phyloP scores from a whole-genome alignment of 1,140 invertebrate genomes.

The Caenorhabditis elegans region DNA sequence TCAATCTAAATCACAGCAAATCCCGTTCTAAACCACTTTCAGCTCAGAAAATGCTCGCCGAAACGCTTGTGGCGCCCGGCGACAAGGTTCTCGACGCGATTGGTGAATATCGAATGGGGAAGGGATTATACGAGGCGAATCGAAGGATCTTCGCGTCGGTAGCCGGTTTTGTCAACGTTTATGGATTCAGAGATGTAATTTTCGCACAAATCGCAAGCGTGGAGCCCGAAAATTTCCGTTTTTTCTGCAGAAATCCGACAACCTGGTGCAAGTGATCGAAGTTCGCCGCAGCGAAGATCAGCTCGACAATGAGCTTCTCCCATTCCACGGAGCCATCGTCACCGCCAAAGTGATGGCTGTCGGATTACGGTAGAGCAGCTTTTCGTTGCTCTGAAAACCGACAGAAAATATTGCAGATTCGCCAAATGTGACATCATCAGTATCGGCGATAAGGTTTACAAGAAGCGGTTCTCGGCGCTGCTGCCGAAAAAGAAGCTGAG shows the following conservation, averaged over 20 bases:
- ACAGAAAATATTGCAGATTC: neutral
- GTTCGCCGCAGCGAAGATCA: neutral
- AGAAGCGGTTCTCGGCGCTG: neutral
- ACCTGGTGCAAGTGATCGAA: constrained; percentile 10
- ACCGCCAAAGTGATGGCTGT: constrained; percentile 15
- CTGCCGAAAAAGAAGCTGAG: neutral
- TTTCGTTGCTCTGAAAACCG: neutral
- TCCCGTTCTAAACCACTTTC: no score
- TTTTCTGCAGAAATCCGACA: neutral
- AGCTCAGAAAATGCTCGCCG: neutral
- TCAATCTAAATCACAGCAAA: no score
- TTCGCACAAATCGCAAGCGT: no score
- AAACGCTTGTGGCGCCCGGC: neutral
- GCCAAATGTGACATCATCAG: neutral
- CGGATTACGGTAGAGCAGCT: neutral
- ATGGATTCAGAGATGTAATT: neutral
- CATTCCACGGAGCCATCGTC: neutral
- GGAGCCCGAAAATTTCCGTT: no score
- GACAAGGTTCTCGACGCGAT: neutral
- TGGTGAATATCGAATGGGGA: neutral
- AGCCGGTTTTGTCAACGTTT: neutral
- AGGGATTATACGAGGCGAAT: constrained; percentile 11
- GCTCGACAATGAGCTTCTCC: neutral
- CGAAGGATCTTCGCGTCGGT: neutral
- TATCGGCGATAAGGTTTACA: constrained; percentile 7